Evolutionary conservation across 2,113 vertebrate genomes (phyloP).

Genomic region (Erpornis zantholeuca): DNA sequence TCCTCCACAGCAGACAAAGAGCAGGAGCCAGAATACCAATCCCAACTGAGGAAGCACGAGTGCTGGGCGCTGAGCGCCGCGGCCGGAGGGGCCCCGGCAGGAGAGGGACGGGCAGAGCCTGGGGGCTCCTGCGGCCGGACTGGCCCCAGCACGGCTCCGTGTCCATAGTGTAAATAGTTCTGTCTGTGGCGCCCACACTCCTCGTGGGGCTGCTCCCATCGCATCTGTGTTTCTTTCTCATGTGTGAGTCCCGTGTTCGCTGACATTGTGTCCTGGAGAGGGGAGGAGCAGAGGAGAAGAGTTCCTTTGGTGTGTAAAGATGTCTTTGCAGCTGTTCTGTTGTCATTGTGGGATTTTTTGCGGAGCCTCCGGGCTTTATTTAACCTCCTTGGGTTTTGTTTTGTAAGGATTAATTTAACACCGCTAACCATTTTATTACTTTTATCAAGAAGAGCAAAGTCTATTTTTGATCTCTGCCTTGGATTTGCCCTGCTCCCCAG

Average conservation of each 20-base stretch:
- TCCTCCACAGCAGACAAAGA: slow-evolving; percentile 65
- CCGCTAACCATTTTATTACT: slow-evolving; percentile 70
- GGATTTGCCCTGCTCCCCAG: not conserved
- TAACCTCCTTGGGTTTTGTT: slow-evolving; percentile 55
- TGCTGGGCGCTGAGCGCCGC: not conserved
- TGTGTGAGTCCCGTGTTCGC: not conserved
- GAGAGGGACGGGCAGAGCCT: not conserved
- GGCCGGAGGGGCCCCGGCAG: not conserved
- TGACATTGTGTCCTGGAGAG: not conserved
- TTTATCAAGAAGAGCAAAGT: slow-evolving; percentile 59
- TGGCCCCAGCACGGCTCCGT: not conserved
- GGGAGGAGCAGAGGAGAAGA: not conserved
- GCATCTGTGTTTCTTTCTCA: not conserved
- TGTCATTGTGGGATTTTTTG: slow-evolving; percentile 12
- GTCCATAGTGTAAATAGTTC: slow-evolving; percentile 49
- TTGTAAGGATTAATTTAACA: slow-evolving; percentile 72
- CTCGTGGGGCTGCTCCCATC: not conserved
- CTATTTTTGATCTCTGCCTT: slow-evolving; percentile 56
- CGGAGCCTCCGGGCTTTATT: slow-evolving; percentile 23
- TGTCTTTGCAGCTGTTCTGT: slow-evolving; percentile 49
- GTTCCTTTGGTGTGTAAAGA: not conserved
- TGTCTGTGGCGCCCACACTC: not conserved
- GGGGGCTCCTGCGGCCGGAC: not conserved
- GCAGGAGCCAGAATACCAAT: slow-evolving; percentile 59
- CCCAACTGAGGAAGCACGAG: not conserved